phyloP scores from a whole-genome alignment of 2,797 vertebrate species.

The Remorina albescens region DNA sequence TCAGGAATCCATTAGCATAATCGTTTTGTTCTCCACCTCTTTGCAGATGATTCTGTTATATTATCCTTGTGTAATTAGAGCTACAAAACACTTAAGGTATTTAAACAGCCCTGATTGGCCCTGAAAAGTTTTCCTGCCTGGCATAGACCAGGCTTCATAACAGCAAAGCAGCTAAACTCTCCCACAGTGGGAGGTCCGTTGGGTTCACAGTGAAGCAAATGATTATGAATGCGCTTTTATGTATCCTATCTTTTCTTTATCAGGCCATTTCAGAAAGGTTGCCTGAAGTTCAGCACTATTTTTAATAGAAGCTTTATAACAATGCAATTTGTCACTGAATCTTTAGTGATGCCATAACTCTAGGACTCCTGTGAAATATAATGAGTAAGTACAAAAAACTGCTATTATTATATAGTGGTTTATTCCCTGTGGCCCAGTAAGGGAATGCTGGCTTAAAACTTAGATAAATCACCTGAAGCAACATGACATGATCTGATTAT shows the following conservation, averaged over 20 bases:
- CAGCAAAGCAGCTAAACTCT: constrained; percentile 55
- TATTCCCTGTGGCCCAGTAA: constrained; percentile 9
- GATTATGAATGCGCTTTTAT: constrained; percentile 62
- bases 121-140: constrained; percentile 54
- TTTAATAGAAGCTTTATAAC: constrained; percentile 55
- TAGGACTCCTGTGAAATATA: constrained; percentile 28
- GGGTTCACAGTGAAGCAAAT: constrained; percentile 52
- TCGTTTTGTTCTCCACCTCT: constrained; percentile 60
- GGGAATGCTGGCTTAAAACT: constrained; percentile 1
- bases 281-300: constrained; percentile 58
- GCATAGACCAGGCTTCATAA: constrained; percentile 22
- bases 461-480: constrained; percentile 25
- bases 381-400: constrained; percentile 38
- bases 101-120: constrained; percentile 54
- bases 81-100: constrained; percentile 49
- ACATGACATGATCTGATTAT: neutral
- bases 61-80: constrained; percentile 68
- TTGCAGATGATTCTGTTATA: constrained; percentile 68
- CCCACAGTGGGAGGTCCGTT: constrained; percentile 29
- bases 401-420: constrained; percentile 5
- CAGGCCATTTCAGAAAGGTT: constrained; percentile 57
- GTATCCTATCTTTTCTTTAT: constrained; percentile 49
- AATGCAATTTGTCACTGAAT: constrained; percentile 69
- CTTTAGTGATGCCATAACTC: constrained; percentile 41
- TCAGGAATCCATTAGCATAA: constrained; percentile 64